phyloP scores from a whole-genome alignment of 2,797 vertebrate species.

The Tympanoctomys barrerae region DNA sequence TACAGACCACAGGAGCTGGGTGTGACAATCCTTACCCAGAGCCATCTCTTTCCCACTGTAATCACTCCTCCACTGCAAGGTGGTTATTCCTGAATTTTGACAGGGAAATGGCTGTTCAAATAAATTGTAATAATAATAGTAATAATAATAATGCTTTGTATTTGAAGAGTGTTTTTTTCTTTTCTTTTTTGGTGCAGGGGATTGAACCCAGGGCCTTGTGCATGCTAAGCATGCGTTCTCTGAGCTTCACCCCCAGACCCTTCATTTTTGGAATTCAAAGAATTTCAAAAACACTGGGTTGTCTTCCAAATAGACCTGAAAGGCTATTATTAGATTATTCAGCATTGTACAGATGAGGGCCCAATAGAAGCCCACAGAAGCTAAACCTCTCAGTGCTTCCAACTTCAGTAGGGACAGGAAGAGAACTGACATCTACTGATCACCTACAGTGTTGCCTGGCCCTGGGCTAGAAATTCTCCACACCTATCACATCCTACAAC shows the following conservation, averaged over 20 bases:
- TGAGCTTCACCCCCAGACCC: conserved; percentile 35
- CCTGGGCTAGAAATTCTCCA: conserved; percentile 39
- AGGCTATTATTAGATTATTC: conserved; percentile 73
- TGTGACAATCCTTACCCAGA: conserved; percentile 86
- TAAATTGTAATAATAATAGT: conserved; percentile 84
- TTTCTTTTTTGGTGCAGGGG: conserved; percentile 37
- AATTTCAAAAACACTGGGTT: conserved; percentile 83
- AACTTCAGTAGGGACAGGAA: conserved; percentile 51
- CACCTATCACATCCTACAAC: conserved; percentile 52
- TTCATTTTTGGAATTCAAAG: conserved; percentile 78
- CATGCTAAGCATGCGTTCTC: conserved; percentile 16
- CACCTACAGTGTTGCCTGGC: conserved; percentile 38
- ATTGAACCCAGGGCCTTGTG: conserved; percentile 55
- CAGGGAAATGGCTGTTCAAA: conserved; percentile 86
- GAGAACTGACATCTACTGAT: conserved; percentile 55
- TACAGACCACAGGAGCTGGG: conserved; percentile 86
- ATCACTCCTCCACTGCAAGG: conserved; percentile 85
- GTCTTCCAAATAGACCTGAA: conserved; percentile 82
- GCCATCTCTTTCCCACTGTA: conserved; percentile 85
- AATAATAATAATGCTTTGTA: conserved; percentile 82
- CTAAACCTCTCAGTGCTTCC: conserved; percentile 58
- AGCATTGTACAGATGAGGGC: conserved; percentile 72
- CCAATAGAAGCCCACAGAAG: conserved; percentile 63
- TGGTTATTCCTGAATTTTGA: conserved; percentile 86
- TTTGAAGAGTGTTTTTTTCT: conserved; percentile 73